These are phyloP conservation scores for Drosophila oshimai DNA, from an alignment of 1,140 invertebrate genomes.

Conservation along the genomic window DNA sequence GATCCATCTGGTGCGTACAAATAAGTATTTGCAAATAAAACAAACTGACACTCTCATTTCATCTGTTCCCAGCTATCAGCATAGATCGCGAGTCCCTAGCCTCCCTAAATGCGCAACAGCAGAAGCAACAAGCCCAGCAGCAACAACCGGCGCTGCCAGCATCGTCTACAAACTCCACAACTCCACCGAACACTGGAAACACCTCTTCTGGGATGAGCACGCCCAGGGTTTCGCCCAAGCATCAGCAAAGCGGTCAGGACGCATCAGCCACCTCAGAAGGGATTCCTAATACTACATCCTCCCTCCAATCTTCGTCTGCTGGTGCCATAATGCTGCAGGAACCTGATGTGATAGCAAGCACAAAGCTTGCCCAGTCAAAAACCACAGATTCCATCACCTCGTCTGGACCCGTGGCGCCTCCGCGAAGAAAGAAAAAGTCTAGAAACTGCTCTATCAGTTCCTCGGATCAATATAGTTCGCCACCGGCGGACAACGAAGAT, in stretches of 20 bases:
- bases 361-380: constrained; percentile 87
- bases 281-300: not conserved
- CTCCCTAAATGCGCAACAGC: constrained; percentile 63
- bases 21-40: not conserved
- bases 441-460: constrained; percentile 83
- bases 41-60: constrained; percentile 4
- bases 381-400: constrained; percentile 80
- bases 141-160: constrained; percentile 35
- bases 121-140: constrained; percentile 49
- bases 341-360: constrained; percentile 96
- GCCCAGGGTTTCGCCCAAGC: constrained; percentile 43
- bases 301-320: not conserved
- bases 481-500: constrained; percentile 64
- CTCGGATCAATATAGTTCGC: constrained; percentile 70
- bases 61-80: constrained; percentile 56
- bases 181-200: constrained; percentile 20
- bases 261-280: not conserved
- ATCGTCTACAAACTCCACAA: constrained; percentile 2
- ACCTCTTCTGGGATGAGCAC: constrained; percentile 26
- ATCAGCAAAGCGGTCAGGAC: constrained; percentile 13
- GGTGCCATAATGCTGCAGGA: constrained; percentile 86
- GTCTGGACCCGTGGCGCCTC: constrained; percentile 89
- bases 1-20: constrained; percentile 82
- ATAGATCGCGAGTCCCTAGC: constrained; percentile 77
- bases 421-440: constrained; percentile 91